These are phyloP conservation scores for Diadema setosum DNA, from an alignment of 35 echinoderm and acorn worm species.

Conservation along the genomic window DNA sequence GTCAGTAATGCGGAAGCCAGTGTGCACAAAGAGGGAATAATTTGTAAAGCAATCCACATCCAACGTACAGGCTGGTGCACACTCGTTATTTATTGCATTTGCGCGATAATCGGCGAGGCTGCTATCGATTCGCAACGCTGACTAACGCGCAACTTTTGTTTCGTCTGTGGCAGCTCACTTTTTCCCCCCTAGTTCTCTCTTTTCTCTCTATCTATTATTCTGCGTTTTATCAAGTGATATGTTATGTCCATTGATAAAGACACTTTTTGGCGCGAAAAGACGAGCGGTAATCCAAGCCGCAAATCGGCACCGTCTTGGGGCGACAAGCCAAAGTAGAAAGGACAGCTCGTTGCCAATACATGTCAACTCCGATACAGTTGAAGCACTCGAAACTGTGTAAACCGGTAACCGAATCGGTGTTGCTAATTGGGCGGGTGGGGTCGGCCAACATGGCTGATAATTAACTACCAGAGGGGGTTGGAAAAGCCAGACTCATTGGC, in stretches of 20 bases:
- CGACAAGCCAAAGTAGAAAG: neutral
- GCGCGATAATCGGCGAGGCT: conserved; percentile 7
- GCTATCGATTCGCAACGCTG: neutral
- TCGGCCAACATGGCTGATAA: conserved; percentile 52
- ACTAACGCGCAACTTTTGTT: conserved; percentile 26
- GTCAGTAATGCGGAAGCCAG: conserved; percentile 51
- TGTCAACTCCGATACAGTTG: conserved; percentile 22
- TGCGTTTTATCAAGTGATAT: neutral
- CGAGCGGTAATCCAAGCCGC: neutral
- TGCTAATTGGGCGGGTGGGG: conserved; percentile 62
- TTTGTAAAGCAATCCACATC: conserved; percentile 57
- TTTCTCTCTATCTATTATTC: no score
- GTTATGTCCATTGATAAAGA: conserved; percentile 29
- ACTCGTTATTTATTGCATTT: conserved; percentile 29
- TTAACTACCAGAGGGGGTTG: conserved; percentile 63
- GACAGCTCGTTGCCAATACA: conserved; percentile 24
- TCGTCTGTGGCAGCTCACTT: neutral
- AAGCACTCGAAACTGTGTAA: conserved; percentile 28
- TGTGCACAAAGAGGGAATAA: conserved; percentile 41
- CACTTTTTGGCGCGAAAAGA: conserved; percentile 21
- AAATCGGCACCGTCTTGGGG: conserved; percentile 20
- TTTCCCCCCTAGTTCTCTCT: neutral
- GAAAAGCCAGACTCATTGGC: conserved; percentile 2
- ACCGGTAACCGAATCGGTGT: conserved; percentile 54
- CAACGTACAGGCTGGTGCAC: neutral